Conservation (phyloP, 2,113 vertebrate genomes). For the Bagarius yarrelli region DNA sequence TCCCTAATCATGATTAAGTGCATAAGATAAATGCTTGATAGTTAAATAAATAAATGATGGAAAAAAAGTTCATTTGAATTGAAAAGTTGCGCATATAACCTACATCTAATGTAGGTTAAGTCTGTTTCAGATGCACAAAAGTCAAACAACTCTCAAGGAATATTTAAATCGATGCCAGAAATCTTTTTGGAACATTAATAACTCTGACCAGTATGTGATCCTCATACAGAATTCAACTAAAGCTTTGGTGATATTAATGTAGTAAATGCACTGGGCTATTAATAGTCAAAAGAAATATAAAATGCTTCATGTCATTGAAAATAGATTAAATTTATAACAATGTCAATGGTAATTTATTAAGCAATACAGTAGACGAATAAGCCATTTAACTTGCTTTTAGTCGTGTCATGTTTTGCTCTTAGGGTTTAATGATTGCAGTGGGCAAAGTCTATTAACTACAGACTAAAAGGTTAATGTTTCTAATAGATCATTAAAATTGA, state of each 20-base stretch:
- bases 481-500: background rate
- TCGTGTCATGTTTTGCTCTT: slow-evolving; percentile 9
- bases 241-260: background rate
- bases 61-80: no score
- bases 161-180: background rate
- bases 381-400: slow-evolving; percentile 8
- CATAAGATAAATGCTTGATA: background rate
- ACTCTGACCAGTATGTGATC: background rate
- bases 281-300: background rate
- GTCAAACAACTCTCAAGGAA: background rate
- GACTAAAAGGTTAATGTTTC: slow-evolving; percentile 3
- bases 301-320: slow-evolving; percentile 5
- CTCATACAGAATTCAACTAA: background rate
- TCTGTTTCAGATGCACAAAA: background rate
- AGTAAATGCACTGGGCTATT: background rate
- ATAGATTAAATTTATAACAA: background rate
- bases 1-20: background rate
- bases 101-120: background rate
- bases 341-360: background rate
- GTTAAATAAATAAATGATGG: background rate
- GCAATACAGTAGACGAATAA: background rate
- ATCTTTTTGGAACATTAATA: background rate
- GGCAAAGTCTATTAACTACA: slow-evolving; percentile 4
- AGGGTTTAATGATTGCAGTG: background rate
- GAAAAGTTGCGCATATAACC: background rate